These are phyloP conservation scores for Eulithis testata DNA, from an alignment of 2,888 invertebrate genomes.

Conservation along the genomic window DNA sequence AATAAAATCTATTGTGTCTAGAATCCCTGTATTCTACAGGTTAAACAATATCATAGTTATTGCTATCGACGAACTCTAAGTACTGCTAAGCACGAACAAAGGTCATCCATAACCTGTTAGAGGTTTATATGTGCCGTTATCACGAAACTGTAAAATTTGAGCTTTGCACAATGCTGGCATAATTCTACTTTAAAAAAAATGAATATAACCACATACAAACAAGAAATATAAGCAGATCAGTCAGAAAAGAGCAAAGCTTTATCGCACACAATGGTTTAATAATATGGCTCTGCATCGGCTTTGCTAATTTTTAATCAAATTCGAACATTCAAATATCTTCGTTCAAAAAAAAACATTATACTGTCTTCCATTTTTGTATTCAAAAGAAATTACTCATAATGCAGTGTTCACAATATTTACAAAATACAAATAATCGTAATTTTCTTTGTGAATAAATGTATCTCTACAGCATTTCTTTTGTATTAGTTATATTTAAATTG, in stretches of 20 bases:
- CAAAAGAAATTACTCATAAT: too few relatives aligned
- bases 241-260: conserved; percentile 18
- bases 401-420: too few relatives aligned
- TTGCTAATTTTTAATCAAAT: conserved; percentile 9
- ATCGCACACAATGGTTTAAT: not conserved
- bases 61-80: not conserved
- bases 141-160: conserved; percentile 12
- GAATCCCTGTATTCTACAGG: too few relatives aligned
- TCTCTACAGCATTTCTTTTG: too few relatives aligned
- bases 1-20: too few relatives aligned
- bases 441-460: too few relatives aligned
- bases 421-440: too few relatives aligned
- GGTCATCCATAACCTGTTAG: not conserved
- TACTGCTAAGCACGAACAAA: not conserved
- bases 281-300: conserved; percentile 22
- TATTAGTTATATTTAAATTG: too few relatives aligned
- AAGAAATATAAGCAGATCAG: not conserved
- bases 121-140: conserved; percentile 12
- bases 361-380: too few relatives aligned
- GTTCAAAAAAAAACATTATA: not conserved
- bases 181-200: not conserved
- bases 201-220: not conserved
- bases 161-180: conserved; percentile 20
- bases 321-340: not conserved
- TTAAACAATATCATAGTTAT: too few relatives aligned